Conservation (phyloP, 2,113 vertebrate species). For the Percopsis transmontana region DNA sequence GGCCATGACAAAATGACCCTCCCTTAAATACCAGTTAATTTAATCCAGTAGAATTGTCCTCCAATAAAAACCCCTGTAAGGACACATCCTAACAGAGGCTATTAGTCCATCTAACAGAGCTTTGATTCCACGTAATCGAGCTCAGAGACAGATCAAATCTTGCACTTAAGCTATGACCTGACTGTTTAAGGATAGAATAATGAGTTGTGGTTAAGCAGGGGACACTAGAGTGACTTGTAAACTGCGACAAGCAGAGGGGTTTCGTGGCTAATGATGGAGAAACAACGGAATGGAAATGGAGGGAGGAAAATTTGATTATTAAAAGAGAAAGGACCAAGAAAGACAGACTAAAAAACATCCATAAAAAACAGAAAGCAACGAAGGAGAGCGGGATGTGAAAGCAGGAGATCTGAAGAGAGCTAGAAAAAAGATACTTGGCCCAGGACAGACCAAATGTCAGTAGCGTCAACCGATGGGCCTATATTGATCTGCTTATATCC, state of each 20-base stretch:
- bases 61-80: not conserved
- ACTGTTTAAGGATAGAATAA: not conserved
- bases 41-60: conserved; percentile 9
- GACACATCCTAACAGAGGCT: no score
- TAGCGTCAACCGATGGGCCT: conserved; percentile 51
- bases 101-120: no score
- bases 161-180: not conserved
- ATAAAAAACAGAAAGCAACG: no score
- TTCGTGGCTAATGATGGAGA: not conserved
- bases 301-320: not conserved
- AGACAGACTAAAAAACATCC: no score
- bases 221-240: not conserved
- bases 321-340: not conserved
- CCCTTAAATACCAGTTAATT: conserved; percentile 64
- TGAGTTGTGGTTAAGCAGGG: not conserved
- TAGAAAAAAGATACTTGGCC: conserved; percentile 7
- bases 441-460: conserved; percentile 44
- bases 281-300: not conserved
- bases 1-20: conserved; percentile 64
- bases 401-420: not conserved
- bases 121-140: not conserved
- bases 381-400: not conserved
- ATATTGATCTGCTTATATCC: conserved; percentile 56
- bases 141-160: not conserved
- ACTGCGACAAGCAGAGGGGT: not conserved